Evolutionary conservation across 2,797 vertebrate species (phyloP), one percentile per base, ranked within the genome.

Genomic region (Mallotus villosus): DNA sequence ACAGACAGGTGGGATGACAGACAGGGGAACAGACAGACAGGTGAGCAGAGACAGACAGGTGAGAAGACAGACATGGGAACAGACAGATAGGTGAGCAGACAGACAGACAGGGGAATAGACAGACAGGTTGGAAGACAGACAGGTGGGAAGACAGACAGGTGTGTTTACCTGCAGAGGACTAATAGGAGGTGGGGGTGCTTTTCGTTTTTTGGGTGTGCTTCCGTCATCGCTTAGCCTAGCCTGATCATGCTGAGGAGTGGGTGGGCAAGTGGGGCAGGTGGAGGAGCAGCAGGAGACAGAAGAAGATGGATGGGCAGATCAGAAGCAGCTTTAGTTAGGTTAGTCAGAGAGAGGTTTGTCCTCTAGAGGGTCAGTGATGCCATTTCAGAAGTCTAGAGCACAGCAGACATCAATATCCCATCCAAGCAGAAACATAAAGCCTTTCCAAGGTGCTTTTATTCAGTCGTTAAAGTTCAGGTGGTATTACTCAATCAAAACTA

Each of bases 191-290:
- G 97, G 95, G 91, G 97, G 97, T 91, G 97, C 97, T 96, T 97
- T 99, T 95, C 97, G 93, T 94, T 99, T 99, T 98, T 99, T 99
- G 89, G 97, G 96, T 94, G 95, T 94, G 95, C 95, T 98, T 95
- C 95, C 94, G 91, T 98, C 97, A 92, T 96, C 96, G 90, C 90
- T 96, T 96, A 97, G 89, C 93, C 94, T 97, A 97, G 93, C 93
- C 94, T 96, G 95, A 91, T 97, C 96, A 96, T 97, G 97, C 97
- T 98, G 94, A 90, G 93, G 74, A 84, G 82, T 68, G 84, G 85
- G 88, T 78, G 75, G 75, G 86, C 71, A 79, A 29, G n/a, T 12
- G 6, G 51, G 51, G 17, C 14, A 17, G 71, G 82, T 92, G 88
- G 87, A 81, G 87, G 89, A 92, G 95, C 41, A 41, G 41, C 41